These are phyloP conservation scores for Enoplosus armatus DNA, from an alignment of 2,797 vertebrate genomes.

Conservation along the genomic window DNA sequence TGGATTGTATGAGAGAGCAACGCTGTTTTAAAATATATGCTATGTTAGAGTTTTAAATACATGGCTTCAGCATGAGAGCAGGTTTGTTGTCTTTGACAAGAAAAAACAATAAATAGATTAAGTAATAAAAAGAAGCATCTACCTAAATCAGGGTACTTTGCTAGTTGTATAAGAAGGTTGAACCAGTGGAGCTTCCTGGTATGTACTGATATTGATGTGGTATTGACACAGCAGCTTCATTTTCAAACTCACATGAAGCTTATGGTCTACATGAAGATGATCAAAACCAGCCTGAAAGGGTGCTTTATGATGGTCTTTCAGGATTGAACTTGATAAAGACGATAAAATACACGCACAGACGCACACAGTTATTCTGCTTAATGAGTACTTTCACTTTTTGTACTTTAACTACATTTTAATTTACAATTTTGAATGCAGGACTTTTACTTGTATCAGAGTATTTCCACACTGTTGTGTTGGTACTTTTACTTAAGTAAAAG, in stretches of 20 bases:
- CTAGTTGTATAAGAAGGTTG: not conserved
- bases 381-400: no score
- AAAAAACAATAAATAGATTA: not conserved
- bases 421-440: no score
- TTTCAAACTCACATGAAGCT: not conserved
- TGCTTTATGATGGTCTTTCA: not conserved
- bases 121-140: not conserved
- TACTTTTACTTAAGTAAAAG: no score
- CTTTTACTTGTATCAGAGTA: no score
- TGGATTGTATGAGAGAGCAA: conserved; percentile 26
- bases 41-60: conserved; percentile 24
- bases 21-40: conserved; percentile 23
- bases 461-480: no score
- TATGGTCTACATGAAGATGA: not conserved
- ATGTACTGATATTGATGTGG: not conserved
- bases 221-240: not conserved
- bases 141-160: not conserved
- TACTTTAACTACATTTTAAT: no score
- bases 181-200: not conserved
- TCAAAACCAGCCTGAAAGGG: not conserved
- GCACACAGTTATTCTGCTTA: no score
- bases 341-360: not conserved
- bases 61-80: not conserved
- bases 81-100: conserved; percentile 6
- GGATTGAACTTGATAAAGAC: no score